Conservation (phyloP, 2,888 invertebrate genomes). For the Parnassius orleans region DNA sequence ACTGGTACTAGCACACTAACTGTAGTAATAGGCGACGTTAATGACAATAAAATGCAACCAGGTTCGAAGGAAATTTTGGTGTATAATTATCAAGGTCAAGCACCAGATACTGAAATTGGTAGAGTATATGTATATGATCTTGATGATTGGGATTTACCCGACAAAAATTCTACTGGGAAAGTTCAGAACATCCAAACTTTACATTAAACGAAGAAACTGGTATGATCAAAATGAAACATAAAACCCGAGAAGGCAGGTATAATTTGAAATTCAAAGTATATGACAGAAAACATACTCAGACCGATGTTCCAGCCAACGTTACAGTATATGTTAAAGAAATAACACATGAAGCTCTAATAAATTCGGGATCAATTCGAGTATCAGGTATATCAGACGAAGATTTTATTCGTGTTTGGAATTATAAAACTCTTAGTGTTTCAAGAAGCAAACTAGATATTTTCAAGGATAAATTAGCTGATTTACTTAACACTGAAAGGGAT, state of each 20-base stretch:
- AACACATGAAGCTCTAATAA: conserved; percentile 96
- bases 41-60: conserved; percentile 99
- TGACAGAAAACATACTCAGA: conserved; percentile 96
- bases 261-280: conserved; percentile 92
- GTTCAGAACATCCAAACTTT: conserved; percentile 91
- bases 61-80: conserved; percentile 98
- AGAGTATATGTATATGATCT: conserved; percentile 98
- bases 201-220: conserved; percentile 95
- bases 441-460: conserved; percentile 95
- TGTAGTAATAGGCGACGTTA: conserved; percentile 98
- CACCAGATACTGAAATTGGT: conserved; percentile 95
- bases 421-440: conserved; percentile 90
- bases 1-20: conserved; percentile 97
- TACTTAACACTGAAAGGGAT: conserved; percentile 91
- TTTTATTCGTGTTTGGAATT: conserved; percentile 97
- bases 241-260: conserved; percentile 93
- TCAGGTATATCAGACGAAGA: conserved; percentile 97
- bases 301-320: conserved; percentile 97
- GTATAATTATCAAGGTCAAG: conserved; percentile 96
- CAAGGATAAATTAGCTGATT: conserved; percentile 91
- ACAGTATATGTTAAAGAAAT: conserved; percentile 96
- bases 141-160: conserved; percentile 99
- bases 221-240: conserved; percentile 97
- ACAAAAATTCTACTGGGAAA: conserved; percentile 98
- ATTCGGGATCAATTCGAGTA: conserved; percentile 96